These are phyloP conservation scores for Cydia strobilella DNA, from an alignment of 1,140 invertebrate species.

Conservation along the genomic window DNA sequence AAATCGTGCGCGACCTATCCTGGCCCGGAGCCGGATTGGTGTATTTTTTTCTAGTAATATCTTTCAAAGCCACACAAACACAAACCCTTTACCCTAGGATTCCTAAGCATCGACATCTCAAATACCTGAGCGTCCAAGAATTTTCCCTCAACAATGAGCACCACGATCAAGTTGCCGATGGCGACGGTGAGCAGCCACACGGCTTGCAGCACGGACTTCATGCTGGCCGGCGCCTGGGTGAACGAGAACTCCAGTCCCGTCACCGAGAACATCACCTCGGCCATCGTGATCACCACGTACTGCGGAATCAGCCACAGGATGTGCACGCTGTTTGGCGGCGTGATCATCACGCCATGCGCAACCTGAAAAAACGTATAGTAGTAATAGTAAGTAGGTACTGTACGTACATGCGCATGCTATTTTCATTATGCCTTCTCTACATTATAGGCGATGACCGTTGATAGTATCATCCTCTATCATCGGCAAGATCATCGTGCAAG, in stretches of 20 bases:
- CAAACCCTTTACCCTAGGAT: background rate
- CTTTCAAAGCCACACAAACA: too few relatives aligned
- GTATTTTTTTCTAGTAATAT: too few relatives aligned
- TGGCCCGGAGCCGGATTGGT: too few relatives aligned
- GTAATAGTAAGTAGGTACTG: background rate
- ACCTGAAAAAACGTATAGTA: conserved; percentile 46
- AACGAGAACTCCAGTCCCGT: conserved; percentile 97
- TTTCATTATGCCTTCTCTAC: too few relatives aligned
- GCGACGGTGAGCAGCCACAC: conserved; percentile 94
- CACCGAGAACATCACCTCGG: conserved; percentile 92
- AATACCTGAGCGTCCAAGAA: conserved; percentile 84
- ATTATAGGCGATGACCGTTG: too few relatives aligned
- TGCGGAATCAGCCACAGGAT: conserved; percentile 94
- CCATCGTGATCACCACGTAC: conserved; percentile 92
- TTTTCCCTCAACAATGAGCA: conserved; percentile 88
- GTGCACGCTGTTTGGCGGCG: conserved; percentile 86
- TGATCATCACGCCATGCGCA: conserved; percentile 73
- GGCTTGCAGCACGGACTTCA: conserved; percentile 96
- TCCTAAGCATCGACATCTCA: too few relatives aligned
- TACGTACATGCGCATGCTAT: background rate
- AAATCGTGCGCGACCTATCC: too few relatives aligned
- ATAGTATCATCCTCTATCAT: too few relatives aligned
- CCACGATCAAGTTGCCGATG: conserved; percentile 94
- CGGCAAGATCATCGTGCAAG: too few relatives aligned
- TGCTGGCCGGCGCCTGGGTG: conserved; percentile 90